Conservation (phyloP, 2,888 invertebrate species). For the Trachelus troglodyta region DNA sequence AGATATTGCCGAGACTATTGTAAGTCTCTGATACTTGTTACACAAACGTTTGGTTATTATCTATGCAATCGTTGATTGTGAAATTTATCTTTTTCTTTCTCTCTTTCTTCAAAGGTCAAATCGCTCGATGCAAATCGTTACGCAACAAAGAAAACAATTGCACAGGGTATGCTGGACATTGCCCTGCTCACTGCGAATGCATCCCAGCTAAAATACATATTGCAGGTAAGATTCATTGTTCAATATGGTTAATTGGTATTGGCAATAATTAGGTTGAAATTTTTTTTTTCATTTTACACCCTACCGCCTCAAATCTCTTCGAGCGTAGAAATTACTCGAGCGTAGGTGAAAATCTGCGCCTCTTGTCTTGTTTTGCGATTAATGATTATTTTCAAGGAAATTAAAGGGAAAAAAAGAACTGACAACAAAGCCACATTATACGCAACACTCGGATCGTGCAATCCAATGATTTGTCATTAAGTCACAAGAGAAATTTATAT, state of each 20-base stretch:
- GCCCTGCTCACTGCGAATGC: slow-evolving; percentile 90
- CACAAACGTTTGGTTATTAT: background rate
- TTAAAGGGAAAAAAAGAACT: background rate
- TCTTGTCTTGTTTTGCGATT: background rate
- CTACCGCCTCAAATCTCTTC: background rate
- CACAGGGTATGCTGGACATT: slow-evolving; percentile 91
- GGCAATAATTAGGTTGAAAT: background rate
- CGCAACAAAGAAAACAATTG: slow-evolving; percentile 92
- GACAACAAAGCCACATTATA: background rate
- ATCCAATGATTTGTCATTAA: background rate
- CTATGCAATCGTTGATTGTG: background rate
- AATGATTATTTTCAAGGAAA: slow-evolving; percentile 7
- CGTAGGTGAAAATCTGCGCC: background rate
- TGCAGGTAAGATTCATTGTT: slow-evolving; percentile 68
- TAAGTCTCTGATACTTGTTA: background rate
- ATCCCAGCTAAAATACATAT: slow-evolving; percentile 87
- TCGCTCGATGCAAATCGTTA: slow-evolving; percentile 87
- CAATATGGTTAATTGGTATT: background rate
- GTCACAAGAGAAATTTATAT: background rate
- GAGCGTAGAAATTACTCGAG: background rate
- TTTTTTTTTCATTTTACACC: background rate
- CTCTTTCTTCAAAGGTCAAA: slow-evolving; percentile 63
- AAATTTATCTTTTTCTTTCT: background rate
- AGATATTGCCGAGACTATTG: background rate
- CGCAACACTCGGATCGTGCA: background rate